phyloP scores from a whole-genome alignment of 2,888 invertebrate species.

The Tenthredo livida region DNA sequence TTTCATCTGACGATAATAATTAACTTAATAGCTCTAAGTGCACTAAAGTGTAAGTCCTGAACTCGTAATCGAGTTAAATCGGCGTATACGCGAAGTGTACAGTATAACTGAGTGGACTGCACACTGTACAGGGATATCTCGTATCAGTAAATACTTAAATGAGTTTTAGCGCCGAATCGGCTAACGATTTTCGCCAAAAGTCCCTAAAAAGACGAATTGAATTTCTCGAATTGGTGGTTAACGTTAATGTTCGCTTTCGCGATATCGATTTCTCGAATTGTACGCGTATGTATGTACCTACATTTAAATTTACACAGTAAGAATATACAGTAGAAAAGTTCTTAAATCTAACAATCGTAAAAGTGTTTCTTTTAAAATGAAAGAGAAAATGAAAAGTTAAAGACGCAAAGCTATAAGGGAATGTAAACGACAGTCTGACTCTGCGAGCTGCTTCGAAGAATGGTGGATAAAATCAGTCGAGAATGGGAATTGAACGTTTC shows the following conservation, averaged over 20 bases:
- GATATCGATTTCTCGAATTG: neutral
- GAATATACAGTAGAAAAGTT: neutral
- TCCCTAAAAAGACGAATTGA: neutral
- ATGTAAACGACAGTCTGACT: neutral
- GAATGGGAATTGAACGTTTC: conserved; percentile 7
- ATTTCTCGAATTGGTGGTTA: neutral
- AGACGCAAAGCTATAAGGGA: neutral
- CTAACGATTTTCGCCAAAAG: neutral
- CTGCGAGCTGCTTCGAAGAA: neutral
- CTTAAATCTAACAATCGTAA: conserved; percentile 35
- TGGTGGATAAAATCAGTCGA: conserved; percentile 5
- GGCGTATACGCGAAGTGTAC: conserved; percentile 17
- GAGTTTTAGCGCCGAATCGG: neutral
- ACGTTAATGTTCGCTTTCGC: neutral
- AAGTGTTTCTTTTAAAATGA: conserved; percentile 23
- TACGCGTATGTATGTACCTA: neutral
- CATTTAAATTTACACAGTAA: neutral
- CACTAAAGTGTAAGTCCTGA: conserved; percentile 46
- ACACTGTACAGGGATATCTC: neutral
- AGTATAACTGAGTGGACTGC: neutral
- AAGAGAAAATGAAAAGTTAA: conserved; percentile 27
- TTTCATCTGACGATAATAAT: conserved; percentile 2
- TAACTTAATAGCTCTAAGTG: conserved; percentile 38
- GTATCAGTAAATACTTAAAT: neutral
- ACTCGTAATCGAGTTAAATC: conserved; percentile 47